Evolutionary conservation across 2,113 vertebrate genomes (phyloP), one percentile per base, ranked within the genome.

Genomic region (Eclectus roratus): DNA sequence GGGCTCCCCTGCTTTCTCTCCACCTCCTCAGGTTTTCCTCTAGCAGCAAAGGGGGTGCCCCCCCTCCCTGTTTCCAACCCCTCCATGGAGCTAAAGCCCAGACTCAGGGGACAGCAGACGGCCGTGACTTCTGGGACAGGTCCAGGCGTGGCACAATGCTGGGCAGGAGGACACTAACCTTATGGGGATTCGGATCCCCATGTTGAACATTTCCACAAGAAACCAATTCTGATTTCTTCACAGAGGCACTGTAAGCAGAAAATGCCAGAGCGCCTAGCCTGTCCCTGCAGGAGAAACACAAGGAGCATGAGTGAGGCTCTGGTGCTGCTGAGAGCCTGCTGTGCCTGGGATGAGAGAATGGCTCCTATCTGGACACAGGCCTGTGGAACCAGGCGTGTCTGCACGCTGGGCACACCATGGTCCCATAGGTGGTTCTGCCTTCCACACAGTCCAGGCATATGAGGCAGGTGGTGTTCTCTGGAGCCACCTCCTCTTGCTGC

Each of bases 31-130:
- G 8, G 18, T 37, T 68, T 49, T 73, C 61, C 10, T 56, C 50
- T 11, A 37, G 13, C 5, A 15, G 41, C 24, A n/a, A 72, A 77
- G 3, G 2, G 41, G 6, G 20, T 25, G 46, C 3, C 2, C 4
- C 10, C 1, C 50, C 17, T 3, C 17, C 21, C 20, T 3, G 2
- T 29, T 61, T 46, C 46, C 15, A 19, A 1, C 11, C 41, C 17
- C 46, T 25, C 5, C 0, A 2, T 43, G 46, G 39, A 41, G 61
- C 46, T 16, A 25, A 47, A 52, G 14, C 6, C n/a, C 25, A 12
- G 33, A 21, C 4, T 17, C 2, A 4, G 0, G 11, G 63, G 23
- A 55, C 6, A 31, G 46, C 0, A 2, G 23, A 28, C 5, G 23
- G 39, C 8, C 79, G n/a, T 13, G 28, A n/a, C 9, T 21, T 17